Conservation (phyloP, 2,797 vertebrate species). For the Salmo trutta region DNA sequence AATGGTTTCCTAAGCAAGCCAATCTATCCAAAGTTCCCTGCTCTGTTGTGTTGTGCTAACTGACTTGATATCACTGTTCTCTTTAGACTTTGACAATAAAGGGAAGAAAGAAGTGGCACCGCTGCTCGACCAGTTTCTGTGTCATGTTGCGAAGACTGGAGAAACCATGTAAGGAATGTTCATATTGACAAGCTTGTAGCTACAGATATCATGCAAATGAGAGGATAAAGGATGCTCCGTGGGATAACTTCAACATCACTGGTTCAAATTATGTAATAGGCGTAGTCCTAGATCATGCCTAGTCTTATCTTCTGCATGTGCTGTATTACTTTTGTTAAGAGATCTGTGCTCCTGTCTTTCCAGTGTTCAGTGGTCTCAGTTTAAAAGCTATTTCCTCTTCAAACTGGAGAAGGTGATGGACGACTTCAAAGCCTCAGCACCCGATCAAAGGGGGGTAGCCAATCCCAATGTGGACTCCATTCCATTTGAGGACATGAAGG, state of each 20-base stretch:
- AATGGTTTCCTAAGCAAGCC: no score
- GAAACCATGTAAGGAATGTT: conserved; percentile 91
- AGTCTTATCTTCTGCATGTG: background rate
- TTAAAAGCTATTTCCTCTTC: conserved; percentile 98
- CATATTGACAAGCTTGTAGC: background rate
- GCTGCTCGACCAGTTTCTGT: conserved; percentile 94
- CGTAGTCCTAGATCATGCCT: no score
- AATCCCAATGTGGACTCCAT: conserved; percentile 98
- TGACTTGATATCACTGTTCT: conserved; percentile 11
- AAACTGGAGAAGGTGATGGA: conserved; percentile 99
- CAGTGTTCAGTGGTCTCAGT: conserved; percentile 97
- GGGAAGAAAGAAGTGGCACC: conserved; percentile 90
- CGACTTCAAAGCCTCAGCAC: conserved; percentile 92
- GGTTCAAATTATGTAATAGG: background rate
- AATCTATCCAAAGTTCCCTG: no score
- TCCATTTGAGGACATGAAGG: conserved; percentile 99
- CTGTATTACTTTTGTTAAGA: background rate
- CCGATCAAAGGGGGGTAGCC: conserved; percentile 90
- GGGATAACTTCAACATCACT: background rate
- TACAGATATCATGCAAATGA: background rate
- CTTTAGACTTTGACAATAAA: conserved; percentile 95
- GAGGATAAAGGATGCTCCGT: background rate
- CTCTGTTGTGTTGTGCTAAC: no score
- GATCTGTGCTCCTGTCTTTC: background rate
- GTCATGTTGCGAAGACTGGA: conserved; percentile 96